Conservation (phyloP, 2,797 vertebrate genomes). For the Kryptolebias ocellatus region DNA sequence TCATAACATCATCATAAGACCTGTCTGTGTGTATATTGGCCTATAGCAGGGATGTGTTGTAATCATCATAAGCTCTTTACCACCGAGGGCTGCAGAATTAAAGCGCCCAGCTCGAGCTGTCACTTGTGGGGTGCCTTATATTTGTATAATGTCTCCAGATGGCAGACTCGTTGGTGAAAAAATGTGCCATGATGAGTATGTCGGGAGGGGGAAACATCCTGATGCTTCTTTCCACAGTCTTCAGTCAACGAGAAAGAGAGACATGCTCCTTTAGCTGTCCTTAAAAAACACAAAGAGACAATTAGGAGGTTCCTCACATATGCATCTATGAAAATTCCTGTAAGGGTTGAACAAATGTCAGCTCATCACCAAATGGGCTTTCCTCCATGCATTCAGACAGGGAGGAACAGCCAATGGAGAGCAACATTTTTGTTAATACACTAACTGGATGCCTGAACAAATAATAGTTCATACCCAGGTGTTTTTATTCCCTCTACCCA, state of each 20-base stretch:
- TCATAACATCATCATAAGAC: slow-evolving; percentile 40
- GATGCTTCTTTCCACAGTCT: slow-evolving; percentile 29
- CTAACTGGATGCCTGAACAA: too few relatives aligned
- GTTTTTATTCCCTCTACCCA: too few relatives aligned
- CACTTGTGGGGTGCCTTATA: slow-evolving; percentile 28
- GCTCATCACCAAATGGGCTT: slow-evolving; percentile 44
- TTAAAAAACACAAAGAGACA: slow-evolving; percentile 18
- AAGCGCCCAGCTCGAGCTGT: slow-evolving; percentile 47
- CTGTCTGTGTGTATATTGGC: slow-evolving; percentile 55
- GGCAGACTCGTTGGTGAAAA: slow-evolving; percentile 36
- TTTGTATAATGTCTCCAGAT: slow-evolving; percentile 35
- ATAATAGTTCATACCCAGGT: too few relatives aligned
- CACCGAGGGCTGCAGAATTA: slow-evolving; percentile 51
- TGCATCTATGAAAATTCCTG: slow-evolving; percentile 16
- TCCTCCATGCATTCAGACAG: slow-evolving; percentile 57
- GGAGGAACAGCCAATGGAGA: slow-evolving; percentile 43
- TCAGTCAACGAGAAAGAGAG: slow-evolving; percentile 1
- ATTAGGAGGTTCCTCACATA: slow-evolving; percentile 12
- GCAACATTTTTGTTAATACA: not conserved
- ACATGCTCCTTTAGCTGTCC: slow-evolving; percentile 2
- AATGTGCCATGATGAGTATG: slow-evolving; percentile 51
- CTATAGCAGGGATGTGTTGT: slow-evolving; percentile 57
- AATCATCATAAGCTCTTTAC: slow-evolving; percentile 61
- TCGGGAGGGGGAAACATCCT: slow-evolving; percentile 15
- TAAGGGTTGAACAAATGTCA: slow-evolving; percentile 44